A percentile compares a stretch with the other conserved stretches of the same genome.
These are phyloP conservation scores for Tenualosa ilisha DNA, from an alignment of 2,797 vertebrate genomes.

Conservation along the genomic window DNA sequence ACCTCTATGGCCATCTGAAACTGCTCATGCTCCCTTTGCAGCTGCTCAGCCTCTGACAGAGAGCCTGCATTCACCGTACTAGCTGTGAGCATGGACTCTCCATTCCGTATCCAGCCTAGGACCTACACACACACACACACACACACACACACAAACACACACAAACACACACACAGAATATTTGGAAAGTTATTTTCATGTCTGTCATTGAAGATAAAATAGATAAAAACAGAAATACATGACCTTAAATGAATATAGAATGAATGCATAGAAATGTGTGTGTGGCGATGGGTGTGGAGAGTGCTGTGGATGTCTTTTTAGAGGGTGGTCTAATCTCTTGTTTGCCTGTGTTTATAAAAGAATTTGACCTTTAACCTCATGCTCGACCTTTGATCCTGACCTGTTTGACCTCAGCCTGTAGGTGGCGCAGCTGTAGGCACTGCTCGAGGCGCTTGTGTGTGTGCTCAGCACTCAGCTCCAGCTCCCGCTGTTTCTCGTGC, in stretches of 20 bases:
- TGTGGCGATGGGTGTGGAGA: too few species aligned
- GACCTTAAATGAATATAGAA: neutral
- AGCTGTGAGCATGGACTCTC: conserved; percentile 94
- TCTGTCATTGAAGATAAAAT: too few species aligned
- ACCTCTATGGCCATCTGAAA: conserved; percentile 98
- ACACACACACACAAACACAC: conserved; percentile 33
- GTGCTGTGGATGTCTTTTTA: too few species aligned
- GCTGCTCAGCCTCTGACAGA: conserved; percentile 93
- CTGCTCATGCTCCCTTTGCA: conserved; percentile 95
- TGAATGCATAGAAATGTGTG: too few species aligned
- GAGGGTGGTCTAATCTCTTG: too few species aligned
- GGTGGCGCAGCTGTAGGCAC: conserved; percentile 93
- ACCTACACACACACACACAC: conserved; percentile 74
- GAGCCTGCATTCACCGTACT: conserved; percentile 95
- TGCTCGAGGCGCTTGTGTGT: conserved; percentile 95
- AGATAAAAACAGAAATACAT: neutral
- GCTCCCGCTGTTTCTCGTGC: conserved; percentile 93
- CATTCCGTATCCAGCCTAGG: conserved; percentile 95
- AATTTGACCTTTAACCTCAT: neutral
- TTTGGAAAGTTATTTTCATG: too few species aligned
- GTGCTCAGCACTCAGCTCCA: conserved; percentile 94
- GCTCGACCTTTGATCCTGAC: conserved; percentile 60
- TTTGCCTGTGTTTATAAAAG: neutral
- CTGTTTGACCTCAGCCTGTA: conserved; percentile 97
- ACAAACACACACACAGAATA: conserved; percentile 30